A percentile compares a stretch with the other conserved stretches of the same genome.
phyloP scores from a whole-genome alignment of 2,888 invertebrate species.

The Eristalis intricaria region DNA sequence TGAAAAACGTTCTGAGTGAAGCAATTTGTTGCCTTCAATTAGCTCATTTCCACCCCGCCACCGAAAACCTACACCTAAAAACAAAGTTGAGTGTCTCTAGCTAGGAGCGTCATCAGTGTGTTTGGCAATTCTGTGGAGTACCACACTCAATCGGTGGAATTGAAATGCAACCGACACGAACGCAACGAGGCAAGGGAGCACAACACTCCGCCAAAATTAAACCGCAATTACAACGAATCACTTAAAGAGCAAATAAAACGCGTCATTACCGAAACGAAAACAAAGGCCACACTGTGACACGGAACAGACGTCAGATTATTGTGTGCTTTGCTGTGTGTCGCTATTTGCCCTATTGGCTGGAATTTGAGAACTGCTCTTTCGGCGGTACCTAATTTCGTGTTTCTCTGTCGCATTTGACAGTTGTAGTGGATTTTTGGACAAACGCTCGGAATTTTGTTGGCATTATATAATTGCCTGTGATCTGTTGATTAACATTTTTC shows the following conservation, averaged over 20 bases:
- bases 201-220: constrained; percentile 67
- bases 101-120: constrained; percentile 24
- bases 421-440: background rate
- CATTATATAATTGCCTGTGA: too few species aligned
- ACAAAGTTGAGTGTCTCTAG: constrained; percentile 28
- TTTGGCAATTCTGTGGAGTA: constrained; percentile 66
- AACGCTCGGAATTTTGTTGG: too few species aligned
- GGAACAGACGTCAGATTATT: constrained; percentile 50
- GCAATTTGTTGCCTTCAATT: constrained; percentile 25
- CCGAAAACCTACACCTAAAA: constrained; percentile 24
- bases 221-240: constrained; percentile 70
- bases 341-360: constrained; percentile 31
- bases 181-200: constrained; percentile 33
- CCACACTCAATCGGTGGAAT: constrained; percentile 63
- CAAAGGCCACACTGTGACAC: constrained; percentile 63
- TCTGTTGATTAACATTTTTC: too few species aligned
- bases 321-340: background rate
- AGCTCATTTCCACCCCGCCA: constrained; percentile 6
- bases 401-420: background rate
- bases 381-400: background rate
- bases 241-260: constrained; percentile 71
- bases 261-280: constrained; percentile 69
- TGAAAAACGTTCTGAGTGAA: constrained; percentile 6
- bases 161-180: constrained; percentile 63
- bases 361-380: constrained; percentile 33